Base-by-base conservation (phyloP, 2,113 vertebrate genomes). In the Tinamus guttatus region DNA sequence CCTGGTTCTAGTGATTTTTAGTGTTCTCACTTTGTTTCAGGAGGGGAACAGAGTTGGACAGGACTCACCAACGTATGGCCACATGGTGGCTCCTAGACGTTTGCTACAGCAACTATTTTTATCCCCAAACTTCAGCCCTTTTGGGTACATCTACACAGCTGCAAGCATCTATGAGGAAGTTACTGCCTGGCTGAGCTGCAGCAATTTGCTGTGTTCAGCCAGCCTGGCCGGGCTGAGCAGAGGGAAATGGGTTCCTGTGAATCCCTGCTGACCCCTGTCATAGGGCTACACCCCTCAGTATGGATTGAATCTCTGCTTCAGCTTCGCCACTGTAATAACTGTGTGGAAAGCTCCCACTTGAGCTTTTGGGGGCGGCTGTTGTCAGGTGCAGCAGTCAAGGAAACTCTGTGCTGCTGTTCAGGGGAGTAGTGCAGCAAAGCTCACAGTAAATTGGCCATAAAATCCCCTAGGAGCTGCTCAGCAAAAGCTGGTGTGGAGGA, bases 261-360 rank as follows among this genome's bases (percentile, higher is more conserved):
- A 32, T 17, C 54, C 63, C 30, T 19, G 49, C 36, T 14, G 25
- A 11, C 43, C 28, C 30, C 30, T 2, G 2, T 11, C 24, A 36
- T 11, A 30, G 15, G 59, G 19, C 16, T 36, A 38, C 28, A 30
- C 34, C 63, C 0, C 0, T 28, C 27, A 22, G 34, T 19, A 9
- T 1, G 5, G 36, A 20, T 17, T 34, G 4, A 1, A 43, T 9
- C 43, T 34, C 0, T 19, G 63, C 41, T 77, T 59, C 17, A 40
- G 62, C 8, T 1, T 34, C 54, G 17, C 34, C 5, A 1, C 52
- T 40, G 0, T 18, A 30, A 59, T 18, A 30, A 67, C 7, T 13
- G 60, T 62, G 4, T 8, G 4, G 41, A 22, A 51, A 56, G 58
- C n/a, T 45, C 18, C 15, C 38, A 7, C 34, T 49, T 43, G 19